Conservation (phyloP, 2,797 vertebrate genomes). For the Molothrus aeneus region DNA sequence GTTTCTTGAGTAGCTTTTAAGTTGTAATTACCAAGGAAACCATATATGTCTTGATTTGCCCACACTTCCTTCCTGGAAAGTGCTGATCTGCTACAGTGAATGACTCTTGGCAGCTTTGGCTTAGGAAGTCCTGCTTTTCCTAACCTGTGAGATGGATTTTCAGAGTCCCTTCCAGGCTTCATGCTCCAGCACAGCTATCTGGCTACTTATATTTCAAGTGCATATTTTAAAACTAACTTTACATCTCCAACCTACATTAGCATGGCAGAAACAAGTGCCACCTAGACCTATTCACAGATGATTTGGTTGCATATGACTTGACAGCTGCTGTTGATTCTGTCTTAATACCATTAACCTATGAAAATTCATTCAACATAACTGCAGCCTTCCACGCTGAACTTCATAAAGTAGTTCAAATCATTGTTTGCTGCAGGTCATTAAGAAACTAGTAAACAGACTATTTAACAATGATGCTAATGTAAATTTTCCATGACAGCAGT, state of each 20-base stretch:
- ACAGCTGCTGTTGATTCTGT: conserved; percentile 20
- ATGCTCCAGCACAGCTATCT: not conserved
- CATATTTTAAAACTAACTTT: not conserved
- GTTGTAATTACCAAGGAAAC: not conserved
- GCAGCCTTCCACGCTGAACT: not conserved
- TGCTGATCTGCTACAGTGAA: not conserved
- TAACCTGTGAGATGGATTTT: not conserved
- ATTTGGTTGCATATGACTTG: not conserved
- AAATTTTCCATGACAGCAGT: conserved; percentile 70
- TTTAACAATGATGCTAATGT: conserved; percentile 65
- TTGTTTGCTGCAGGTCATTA: conserved; percentile 69
- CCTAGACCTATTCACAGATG: not conserved
- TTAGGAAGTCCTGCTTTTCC: not conserved
- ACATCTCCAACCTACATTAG: not conserved
- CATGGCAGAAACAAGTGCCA: not conserved
- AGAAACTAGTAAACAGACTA: conserved; percentile 64
- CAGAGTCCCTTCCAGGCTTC: not conserved
- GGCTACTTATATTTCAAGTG: not conserved
- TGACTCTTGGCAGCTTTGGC: not conserved
- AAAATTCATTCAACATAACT: conserved; percentile 23
- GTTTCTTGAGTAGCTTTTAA: not conserved
- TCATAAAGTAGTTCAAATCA: conserved; percentile 55
- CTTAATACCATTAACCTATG: conserved; percentile 41
- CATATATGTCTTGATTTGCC: not conserved
- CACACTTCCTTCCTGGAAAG: not conserved